Percentiles rank a stretch among this genome's conserved stretches.
These are phyloP conservation scores for Bovichtus diacanthus DNA, from an alignment of 2,797 vertebrate genomes.

Conservation along the genomic window DNA sequence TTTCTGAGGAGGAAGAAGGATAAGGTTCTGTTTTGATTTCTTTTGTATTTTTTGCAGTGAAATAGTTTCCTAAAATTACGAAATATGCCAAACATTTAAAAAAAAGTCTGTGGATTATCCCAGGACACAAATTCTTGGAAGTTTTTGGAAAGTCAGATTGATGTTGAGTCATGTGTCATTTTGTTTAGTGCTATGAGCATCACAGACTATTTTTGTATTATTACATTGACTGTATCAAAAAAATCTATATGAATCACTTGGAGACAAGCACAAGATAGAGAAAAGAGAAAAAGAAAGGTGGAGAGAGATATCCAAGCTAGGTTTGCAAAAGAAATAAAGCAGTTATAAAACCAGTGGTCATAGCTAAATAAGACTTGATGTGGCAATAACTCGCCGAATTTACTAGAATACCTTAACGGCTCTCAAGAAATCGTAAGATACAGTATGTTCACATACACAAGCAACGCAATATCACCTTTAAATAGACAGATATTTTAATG, in stretches of 20 bases:
- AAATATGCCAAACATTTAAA: not conserved
- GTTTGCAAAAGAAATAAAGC: not conserved
- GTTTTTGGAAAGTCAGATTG: not conserved
- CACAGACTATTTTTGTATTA: not conserved
- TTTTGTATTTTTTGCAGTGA: not conserved
- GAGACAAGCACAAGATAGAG: not conserved
- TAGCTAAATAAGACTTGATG: not conserved
- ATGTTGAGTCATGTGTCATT: not conserved
- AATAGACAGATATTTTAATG: not conserved
- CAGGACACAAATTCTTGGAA: too few relatives aligned
- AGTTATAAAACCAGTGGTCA: not conserved
- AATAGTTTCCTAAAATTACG: too few relatives aligned
- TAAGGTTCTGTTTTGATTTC: not conserved
- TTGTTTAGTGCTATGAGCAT: not conserved
- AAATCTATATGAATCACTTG: not conserved
- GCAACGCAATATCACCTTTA: not conserved
- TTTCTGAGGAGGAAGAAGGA: not conserved
- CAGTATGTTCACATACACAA: not conserved
- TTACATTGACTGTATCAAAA: not conserved
- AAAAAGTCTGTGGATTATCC: not conserved
- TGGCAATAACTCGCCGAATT: not conserved
- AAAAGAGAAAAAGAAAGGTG: too few relatives aligned
- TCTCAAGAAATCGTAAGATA: not conserved
- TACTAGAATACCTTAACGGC: rapidly evolving
- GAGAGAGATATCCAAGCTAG: not conserved